Percentiles rank a stretch among this genome's conserved stretches.
Conservation (phyloP, 2,888 invertebrate genomes). For the Stenodera caucasica region DNA sequence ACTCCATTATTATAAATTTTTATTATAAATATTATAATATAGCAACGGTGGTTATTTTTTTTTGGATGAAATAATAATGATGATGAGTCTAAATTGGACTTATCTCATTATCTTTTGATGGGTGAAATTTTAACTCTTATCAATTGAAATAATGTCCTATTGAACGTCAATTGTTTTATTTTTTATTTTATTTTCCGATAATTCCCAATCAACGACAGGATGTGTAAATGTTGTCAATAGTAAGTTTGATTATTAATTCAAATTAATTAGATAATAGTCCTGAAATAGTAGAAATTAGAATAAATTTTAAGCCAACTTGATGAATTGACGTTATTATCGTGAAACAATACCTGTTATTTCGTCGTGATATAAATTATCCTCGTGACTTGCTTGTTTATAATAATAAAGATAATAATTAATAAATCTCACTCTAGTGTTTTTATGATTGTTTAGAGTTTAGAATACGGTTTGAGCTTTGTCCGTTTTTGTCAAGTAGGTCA, state of each 20-base stretch:
- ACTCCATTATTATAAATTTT: background rate
- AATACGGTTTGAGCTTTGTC: background rate
- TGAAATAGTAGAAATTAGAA: background rate
- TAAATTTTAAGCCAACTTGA: background rate
- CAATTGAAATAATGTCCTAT: background rate
- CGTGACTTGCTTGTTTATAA: background rate
- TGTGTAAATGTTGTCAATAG: conserved; percentile 64
- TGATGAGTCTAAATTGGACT: background rate
- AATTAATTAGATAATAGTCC: background rate
- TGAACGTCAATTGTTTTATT: background rate
- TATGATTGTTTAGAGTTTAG: background rate
- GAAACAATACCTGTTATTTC: background rate
- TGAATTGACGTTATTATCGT: conserved; percentile 3
- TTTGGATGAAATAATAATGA: too few relatives aligned
- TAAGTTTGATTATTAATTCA: conserved; percentile 50
- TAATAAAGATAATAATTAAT: conserved; percentile 5
- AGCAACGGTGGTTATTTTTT: background rate
- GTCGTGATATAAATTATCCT: background rate
- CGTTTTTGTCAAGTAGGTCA: background rate
- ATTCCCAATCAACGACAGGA: conserved; percentile 32
- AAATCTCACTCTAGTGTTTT: background rate
- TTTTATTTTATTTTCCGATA: conserved; percentile 12
- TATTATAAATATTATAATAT: background rate
- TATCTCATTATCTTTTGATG: background rate
- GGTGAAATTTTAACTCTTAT: background rate